Evolutionary conservation across 2,797 vertebrate species (phyloP).

Genomic region (Masticophis lateralis): DNA sequence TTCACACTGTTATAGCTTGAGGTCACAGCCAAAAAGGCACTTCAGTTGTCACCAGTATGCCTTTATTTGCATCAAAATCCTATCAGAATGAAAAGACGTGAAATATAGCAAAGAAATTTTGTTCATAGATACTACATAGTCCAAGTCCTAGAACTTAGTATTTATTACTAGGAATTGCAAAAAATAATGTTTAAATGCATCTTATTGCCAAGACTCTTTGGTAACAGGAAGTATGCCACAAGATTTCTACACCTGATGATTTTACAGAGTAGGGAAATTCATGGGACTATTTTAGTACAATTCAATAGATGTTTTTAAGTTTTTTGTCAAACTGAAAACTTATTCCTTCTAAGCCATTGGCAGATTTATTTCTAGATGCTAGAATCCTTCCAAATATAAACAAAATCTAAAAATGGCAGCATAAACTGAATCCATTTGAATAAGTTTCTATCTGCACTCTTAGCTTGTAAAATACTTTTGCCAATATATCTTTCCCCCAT

Average conservation of each 20-base stretch:
- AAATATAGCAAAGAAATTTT: not conserved
- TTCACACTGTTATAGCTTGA: slow-evolving; percentile 1
- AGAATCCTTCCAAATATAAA: slow-evolving; percentile 1
- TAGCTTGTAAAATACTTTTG: not conserved
- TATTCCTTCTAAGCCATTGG: slow-evolving; percentile 60
- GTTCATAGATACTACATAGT: not conserved
- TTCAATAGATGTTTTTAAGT: slow-evolving; percentile 8
- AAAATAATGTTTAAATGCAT: not conserved
- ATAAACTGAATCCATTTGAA: not conserved
- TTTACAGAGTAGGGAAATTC: not conserved
- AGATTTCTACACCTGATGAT: not conserved
- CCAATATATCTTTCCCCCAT: not conserved
- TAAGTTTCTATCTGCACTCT: not conserved
- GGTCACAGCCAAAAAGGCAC: slow-evolving; percentile 23
- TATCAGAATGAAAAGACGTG: not conserved
- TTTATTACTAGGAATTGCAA: slow-evolving; percentile 28
- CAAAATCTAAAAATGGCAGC: not conserved
- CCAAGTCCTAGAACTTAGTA: not conserved
- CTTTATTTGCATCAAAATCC: slow-evolving; percentile 9
- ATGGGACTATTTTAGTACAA: not conserved
- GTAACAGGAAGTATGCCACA: not conserved
- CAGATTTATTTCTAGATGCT: slow-evolving; percentile 56
- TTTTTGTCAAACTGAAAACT: slow-evolving; percentile 20
- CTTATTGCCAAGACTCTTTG: not conserved
- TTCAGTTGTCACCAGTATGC: slow-evolving; percentile 1